phyloP scores from a whole-genome alignment of 2,888 invertebrate genomes.

The Catotricha subobsoleta region DNA sequence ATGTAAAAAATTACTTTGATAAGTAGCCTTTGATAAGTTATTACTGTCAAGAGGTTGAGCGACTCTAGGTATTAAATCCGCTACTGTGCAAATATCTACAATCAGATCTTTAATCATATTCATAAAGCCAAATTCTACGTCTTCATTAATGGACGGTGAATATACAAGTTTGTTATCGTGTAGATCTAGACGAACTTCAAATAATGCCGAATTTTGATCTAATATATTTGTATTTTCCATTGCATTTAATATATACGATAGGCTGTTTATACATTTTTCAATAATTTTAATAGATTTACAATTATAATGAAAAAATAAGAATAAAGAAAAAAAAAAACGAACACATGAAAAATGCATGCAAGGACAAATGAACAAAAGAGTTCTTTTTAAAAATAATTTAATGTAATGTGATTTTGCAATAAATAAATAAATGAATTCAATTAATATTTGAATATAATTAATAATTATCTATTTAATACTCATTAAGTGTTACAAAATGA shows the following conservation, averaged over 20 bases:
- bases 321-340: background rate
- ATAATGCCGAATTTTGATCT: conserved; percentile 36
- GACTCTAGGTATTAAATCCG: conserved; percentile 53
- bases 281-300: background rate
- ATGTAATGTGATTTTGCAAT: background rate
- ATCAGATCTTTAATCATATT: conserved; percentile 52
- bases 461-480: too few relatives aligned
- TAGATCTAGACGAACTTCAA: conserved; percentile 59
- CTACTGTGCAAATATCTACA: conserved; percentile 61
- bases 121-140: conserved; percentile 47
- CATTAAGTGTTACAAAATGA: background rate
- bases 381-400: too few relatives aligned
- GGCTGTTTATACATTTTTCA: conserved; percentile 5
- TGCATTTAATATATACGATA: conserved; percentile 10
- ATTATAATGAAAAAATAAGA: background rate
- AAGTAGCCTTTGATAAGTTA: conserved; percentile 15
- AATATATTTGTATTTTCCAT: conserved; percentile 7
- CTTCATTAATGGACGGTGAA: conserved; percentile 49
- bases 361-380: background rate
- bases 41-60: conserved; percentile 28
- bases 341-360: background rate
- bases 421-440: background rate
- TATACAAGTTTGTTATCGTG: conserved; percentile 53
- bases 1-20: conserved; percentile 24
- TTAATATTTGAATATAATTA: background rate